These are phyloP conservation scores for Amaurobius ferox DNA, from an alignment of 2,888 invertebrate genomes.

Conservation along the genomic window DNA sequence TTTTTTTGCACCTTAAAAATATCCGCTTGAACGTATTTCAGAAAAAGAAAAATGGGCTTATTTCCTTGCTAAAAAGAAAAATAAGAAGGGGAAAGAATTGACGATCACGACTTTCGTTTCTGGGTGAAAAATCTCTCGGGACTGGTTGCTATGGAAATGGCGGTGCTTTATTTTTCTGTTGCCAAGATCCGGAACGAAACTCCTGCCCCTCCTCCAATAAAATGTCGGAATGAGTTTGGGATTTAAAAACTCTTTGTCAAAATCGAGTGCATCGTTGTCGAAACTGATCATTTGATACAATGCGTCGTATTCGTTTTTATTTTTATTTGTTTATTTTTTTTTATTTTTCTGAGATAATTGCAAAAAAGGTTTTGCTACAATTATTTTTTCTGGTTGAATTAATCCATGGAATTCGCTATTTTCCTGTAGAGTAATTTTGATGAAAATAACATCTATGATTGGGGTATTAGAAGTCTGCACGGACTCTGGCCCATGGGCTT, in stretches of 20 bases:
- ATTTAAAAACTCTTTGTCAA: conserved; percentile 7
- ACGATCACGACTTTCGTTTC: background rate
- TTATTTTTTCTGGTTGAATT: no score
- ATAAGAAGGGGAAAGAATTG: background rate
- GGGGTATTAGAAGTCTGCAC: no score
- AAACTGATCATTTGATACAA: no score
- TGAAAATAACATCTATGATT: no score
- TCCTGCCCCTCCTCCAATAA: background rate
- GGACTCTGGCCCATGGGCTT: no score
- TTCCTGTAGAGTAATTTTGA: no score
- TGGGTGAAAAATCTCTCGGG: background rate
- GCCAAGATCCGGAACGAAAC: background rate
- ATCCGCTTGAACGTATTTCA: background rate
- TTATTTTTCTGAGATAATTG: no score
- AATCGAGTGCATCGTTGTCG: background rate
- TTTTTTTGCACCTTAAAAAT: background rate
- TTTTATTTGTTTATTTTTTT: no score
- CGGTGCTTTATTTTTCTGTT: background rate
- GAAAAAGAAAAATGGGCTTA: background rate
- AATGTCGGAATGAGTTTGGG: background rate
- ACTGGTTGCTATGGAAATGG: background rate
- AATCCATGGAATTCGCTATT: no score
- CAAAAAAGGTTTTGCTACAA: no score
- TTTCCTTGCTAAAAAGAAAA: background rate
- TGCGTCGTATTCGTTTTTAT: no score